Base-by-base conservation (phyloP, 2,113 vertebrate species). In the Sakesphorus luctuosus region DNA sequence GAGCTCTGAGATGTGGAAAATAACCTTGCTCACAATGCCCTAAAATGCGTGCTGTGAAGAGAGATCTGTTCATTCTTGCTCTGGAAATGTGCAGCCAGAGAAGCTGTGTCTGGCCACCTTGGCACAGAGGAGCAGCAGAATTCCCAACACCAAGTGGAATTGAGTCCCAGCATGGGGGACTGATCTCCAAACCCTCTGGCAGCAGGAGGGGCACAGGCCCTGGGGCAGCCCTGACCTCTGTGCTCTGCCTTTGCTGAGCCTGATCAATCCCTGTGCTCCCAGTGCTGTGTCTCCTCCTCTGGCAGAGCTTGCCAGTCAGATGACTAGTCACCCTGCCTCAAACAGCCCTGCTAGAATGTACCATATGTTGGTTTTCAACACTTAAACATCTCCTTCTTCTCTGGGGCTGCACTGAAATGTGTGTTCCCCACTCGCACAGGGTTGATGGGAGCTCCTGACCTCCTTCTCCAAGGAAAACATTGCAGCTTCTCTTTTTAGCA, bases 321-420 rank as follows among this genome's bases (percentile, higher is more conserved):
- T 79, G 86, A 40, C 76, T 74, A 74, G 62, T 58, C 63, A 44
- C 56, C n/a, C 61, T 94, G 79, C 23, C 86, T 93, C 43, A 23
- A 84, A 21, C 74, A 46, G 76, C 66, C 2, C 40, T 78, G 93
- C 69, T 87, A 61, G 90, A 94, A 93, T 80, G 62, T 61, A 72
- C 85, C 92, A 79, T 92, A 73, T 94, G 96, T 66, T 91, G 88
- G 73, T 87, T 97, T 96, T 96, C 84, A 95, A 31, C 93, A 90
- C 68, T 93, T 75, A 55, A 96, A 96, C 65, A 84, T 92, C 83
- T 68, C 56, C 52, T 58, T 65, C 76, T 9, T 72, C 24, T 63
- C 52, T 5, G 18, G 67, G 79, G 36, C 80, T 89, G 44, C 76
- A 79, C 52, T 84, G 92, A 74, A 89, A 90, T 89, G 73, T 78